Conservation (phyloP, 2,888 invertebrate genomes). For the Dasypogon diadema region DNA sequence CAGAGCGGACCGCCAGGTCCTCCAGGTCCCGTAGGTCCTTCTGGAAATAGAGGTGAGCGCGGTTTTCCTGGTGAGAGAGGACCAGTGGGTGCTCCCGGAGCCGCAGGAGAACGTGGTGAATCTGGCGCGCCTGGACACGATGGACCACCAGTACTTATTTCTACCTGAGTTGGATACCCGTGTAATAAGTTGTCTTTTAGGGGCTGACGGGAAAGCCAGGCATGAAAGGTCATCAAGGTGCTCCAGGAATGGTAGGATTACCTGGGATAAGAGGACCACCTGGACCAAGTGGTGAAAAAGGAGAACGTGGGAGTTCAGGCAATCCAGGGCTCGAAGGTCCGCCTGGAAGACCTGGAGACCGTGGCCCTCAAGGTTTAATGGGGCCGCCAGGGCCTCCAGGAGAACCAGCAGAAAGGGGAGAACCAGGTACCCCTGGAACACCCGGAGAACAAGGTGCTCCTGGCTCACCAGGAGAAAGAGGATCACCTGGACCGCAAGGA, state of each 20-base stretch:
- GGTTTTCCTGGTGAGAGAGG: constrained; percentile 85
- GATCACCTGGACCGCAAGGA: constrained; percentile 79
- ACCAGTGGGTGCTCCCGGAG: constrained; percentile 73
- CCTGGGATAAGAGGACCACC: constrained; percentile 76
- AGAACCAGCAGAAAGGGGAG: constrained; percentile 84
- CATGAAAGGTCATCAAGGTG: constrained; percentile 82
- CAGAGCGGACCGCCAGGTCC: constrained; percentile 79
- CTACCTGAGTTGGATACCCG: too few species aligned
- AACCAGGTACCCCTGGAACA: constrained; percentile 78
- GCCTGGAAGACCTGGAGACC: constrained; percentile 77
- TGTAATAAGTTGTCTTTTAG: constrained; percentile 57
- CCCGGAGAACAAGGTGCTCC: constrained; percentile 80
- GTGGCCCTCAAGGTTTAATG: constrained; percentile 81
- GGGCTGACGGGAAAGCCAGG: constrained; percentile 76
- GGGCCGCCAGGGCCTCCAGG: constrained; percentile 84
- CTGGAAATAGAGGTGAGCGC: constrained; percentile 75
- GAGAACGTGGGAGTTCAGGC: constrained; percentile 75
- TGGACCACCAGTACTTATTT: constrained; percentile 73
- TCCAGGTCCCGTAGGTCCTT: constrained; percentile 73
- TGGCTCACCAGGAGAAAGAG: constrained; percentile 81
- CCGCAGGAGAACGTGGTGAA: constrained; percentile 70
- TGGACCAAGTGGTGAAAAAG: constrained; percentile 75
- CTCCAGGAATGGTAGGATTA: constrained; percentile 84
- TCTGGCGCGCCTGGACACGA: constrained; percentile 71
- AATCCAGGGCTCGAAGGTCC: constrained; percentile 81